Evolutionary conservation across 1,140 invertebrate species (phyloP).

Genomic region (Leptopilina clavipes): DNA sequence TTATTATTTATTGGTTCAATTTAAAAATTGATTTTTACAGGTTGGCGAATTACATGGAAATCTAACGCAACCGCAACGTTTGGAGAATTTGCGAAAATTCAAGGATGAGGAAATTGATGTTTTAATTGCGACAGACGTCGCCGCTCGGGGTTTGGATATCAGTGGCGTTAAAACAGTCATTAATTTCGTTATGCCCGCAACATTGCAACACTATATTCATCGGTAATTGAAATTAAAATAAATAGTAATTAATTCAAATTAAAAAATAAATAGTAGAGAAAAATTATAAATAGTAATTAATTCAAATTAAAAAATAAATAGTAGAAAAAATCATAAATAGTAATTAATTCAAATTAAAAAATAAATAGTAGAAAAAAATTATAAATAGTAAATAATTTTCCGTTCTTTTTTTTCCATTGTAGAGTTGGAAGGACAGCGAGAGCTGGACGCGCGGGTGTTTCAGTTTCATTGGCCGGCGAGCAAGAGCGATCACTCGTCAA

Average conservation of each 20-base stretch:
- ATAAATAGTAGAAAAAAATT: no score
- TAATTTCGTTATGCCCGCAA: conserved; percentile 96
- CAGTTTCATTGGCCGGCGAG: conserved; percentile 95
- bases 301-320: neutral
- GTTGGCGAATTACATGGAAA: conserved; percentile 97
- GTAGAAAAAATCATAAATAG: no score
- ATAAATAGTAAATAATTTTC: no score
- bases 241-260: conserved; percentile 13
- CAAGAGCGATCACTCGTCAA: conserved; percentile 92
- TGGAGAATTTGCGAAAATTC: conserved; percentile 92
- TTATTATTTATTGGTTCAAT: neutral
- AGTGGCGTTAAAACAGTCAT: conserved; percentile 97
- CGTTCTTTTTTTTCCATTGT: conserved; percentile 35
- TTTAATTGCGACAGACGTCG: conserved; percentile 96
- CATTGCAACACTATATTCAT: conserved; percentile 97
- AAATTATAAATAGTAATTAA: neutral
- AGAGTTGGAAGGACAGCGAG: conserved; percentile 95
- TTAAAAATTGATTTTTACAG: conserved; percentile 68
- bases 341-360: no score
- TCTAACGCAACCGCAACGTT: conserved; percentile 92
- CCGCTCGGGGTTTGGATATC: conserved; percentile 97
- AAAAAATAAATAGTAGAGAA: neutral
- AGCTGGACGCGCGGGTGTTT: conserved; percentile 91
- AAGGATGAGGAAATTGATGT: conserved; percentile 93
- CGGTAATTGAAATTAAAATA: conserved; percentile 70